A percentile compares a stretch with the other conserved stretches of the same genome.
These are phyloP conservation scores for Chalcosyrphus nemorum DNA, from an alignment of 2,888 invertebrate genomes.

Conservation along the genomic window DNA sequence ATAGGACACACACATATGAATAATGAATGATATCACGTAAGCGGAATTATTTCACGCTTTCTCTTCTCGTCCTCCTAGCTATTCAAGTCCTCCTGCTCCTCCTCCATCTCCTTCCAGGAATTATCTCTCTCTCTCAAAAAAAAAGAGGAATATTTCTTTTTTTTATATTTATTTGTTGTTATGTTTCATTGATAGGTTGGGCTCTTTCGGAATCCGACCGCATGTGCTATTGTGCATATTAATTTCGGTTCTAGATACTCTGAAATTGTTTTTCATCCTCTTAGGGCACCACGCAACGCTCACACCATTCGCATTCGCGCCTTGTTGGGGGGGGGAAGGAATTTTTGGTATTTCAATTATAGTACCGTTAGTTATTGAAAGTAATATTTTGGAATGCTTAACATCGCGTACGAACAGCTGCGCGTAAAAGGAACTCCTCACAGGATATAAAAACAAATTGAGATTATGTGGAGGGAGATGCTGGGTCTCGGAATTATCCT, in stretches of 20 bases:
- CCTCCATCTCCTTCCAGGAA: neutral
- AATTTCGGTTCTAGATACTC: constrained; percentile 50
- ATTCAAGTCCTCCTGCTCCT: neutral
- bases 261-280: constrained; percentile 35
- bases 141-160: neutral
- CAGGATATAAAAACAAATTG: constrained; percentile 26
- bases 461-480: neutral
- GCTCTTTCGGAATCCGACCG: constrained; percentile 54
- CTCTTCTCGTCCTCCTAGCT: neutral
- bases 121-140: neutral
- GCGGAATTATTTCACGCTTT: constrained; percentile 59
- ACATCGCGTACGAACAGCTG: constrained; percentile 42
- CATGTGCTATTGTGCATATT: constrained; percentile 69
- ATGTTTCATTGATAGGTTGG: constrained; percentile 42
- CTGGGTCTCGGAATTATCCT: neutral
- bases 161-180: constrained; percentile 40
- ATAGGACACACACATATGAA: constrained; percentile 52
- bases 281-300: neutral
- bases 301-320: too few relatives aligned
- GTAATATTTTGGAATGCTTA: constrained; percentile 43
- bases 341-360: constrained; percentile 64
- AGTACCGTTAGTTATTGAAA: constrained; percentile 56
- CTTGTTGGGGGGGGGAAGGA: neutral
- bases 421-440: constrained; percentile 17
- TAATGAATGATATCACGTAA: constrained; percentile 67